phyloP scores from a whole-genome alignment of 2,888 invertebrate species.

The Eupelmus urozonus region DNA sequence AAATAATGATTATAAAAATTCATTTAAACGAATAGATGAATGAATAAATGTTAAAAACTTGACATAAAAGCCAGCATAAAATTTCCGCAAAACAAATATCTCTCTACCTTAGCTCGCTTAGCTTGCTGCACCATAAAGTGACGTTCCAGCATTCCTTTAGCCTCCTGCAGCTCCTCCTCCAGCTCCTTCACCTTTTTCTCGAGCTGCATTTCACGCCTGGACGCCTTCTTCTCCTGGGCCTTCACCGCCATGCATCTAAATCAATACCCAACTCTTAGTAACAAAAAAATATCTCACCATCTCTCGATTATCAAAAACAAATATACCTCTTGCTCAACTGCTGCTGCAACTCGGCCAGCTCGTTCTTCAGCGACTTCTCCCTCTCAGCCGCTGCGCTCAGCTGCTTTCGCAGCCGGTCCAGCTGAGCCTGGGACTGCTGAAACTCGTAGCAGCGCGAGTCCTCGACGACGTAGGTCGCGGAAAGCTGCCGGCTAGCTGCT shows the following conservation, averaged over 20 bases:
- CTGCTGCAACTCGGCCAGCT: slow-evolving; percentile 79
- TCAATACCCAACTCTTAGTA: neutral
- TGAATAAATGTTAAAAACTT: neutral
- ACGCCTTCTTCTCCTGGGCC: slow-evolving; percentile 69
- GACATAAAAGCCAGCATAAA: too few relatives aligned
- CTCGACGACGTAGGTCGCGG: slow-evolving; percentile 48
- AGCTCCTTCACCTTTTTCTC: slow-evolving; percentile 70
- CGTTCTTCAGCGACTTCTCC: slow-evolving; percentile 78
- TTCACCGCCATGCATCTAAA: slow-evolving; percentile 71
- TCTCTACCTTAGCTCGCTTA: slow-evolving; percentile 72
- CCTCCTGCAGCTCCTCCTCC: slow-evolving; percentile 71
- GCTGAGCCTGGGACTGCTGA: slow-evolving; percentile 65
- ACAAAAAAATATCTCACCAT: neutral
- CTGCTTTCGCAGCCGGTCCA: slow-evolving; percentile 68
- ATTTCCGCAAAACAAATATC: neutral
- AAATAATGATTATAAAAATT: too few relatives aligned
- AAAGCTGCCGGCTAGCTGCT: slow-evolving; percentile 40
- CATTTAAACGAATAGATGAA: neutral
- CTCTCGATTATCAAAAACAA: neutral
- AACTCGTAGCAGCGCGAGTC: slow-evolving; percentile 66
- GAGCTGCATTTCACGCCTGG: slow-evolving; percentile 70
- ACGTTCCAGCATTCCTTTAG: slow-evolving; percentile 67
- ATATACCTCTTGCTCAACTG: slow-evolving; percentile 75
- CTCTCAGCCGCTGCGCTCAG: slow-evolving; percentile 68
- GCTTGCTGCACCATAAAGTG: slow-evolving; percentile 72